Base-by-base conservation (phyloP, 2,113 vertebrate species). In the Turdus rufiventris region DNA sequence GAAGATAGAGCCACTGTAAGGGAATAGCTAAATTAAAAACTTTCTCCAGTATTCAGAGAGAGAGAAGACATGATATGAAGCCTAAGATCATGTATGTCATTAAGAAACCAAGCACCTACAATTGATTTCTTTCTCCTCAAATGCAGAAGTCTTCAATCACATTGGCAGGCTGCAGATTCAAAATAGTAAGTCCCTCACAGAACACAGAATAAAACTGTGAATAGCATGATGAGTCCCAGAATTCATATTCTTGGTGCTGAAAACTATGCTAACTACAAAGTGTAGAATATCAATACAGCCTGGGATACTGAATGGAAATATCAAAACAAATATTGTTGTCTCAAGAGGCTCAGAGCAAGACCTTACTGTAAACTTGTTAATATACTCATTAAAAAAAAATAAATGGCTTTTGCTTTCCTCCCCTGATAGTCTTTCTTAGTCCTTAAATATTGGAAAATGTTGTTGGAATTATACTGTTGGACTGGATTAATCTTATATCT, bases 321-420 rank as follows among this genome's bases (percentile, higher is more conserved):
- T 8, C 8, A 82, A 74, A n/a, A 47, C 8, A 74, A 83, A 43
- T 23, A 71, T 24, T 47, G 1, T 17, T 92, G 20, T 7, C 11
- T 53, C 10, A 34, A 71, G 26, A 79, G 6, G 14, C 34, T 45
- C 26, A 36, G n/a, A 83, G 48, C 2, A 58, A 9, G 17, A 68
- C 34, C 11, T 58, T 67, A 6, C 7, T 29, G 12, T 48, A 6
- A 11, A 21, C 20, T 63, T 40, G 1, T 18, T 34, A n/a, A 58
- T 48, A 61, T 7, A 18, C 3, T 18, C 18, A 34, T 50, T 11
- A 17, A 24, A 51, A 53, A 16, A 63, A 66, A 34, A 54, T 31
- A 63, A 26, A 17, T 6, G 26, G 1, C 0, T 36, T 34, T 45
- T 33, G 2, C 1, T 33, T 70, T 61, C 6, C 18, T 36, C 1